Evolutionary conservation across 2,888 invertebrate species (phyloP).

Genomic region (Spodoptera littoralis): DNA sequence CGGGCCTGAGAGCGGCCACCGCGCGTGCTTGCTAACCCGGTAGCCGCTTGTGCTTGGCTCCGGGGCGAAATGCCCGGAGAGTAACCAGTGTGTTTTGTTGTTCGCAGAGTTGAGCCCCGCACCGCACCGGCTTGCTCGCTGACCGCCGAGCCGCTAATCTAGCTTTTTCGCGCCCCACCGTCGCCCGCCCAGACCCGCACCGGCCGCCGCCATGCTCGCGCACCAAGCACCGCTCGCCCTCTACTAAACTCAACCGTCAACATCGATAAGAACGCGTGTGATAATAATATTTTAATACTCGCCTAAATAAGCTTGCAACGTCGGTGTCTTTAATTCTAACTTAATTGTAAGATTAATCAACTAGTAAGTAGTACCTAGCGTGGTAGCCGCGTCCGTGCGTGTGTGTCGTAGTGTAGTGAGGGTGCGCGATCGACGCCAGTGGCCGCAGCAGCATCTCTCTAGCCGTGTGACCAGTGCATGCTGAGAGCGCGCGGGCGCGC

Average conservation of each 20-base stretch:
- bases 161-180: constrained; percentile 88
- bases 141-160: constrained; percentile 89
- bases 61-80: constrained; percentile 85
- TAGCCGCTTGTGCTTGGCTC: constrained; percentile 88
- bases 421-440: constrained; percentile 70
- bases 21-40: constrained; percentile 87
- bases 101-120: constrained; percentile 89
- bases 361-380: constrained; percentile 71
- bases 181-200: constrained; percentile 83
- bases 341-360: constrained; percentile 84
- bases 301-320: constrained; percentile 88
- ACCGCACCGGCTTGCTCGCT: constrained; percentile 88
- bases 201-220: constrained; percentile 86
- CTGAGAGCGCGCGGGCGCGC: constrained; percentile 83
- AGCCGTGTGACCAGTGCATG: constrained; percentile 78
- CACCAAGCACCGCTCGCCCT: constrained; percentile 87
- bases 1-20: constrained; percentile 76
- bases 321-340: constrained; percentile 88
- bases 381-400: constrained; percentile 70
- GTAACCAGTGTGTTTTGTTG: constrained; percentile 89
- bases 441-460: constrained; percentile 61
- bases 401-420: constrained; percentile 79
- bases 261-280: constrained; percentile 88
- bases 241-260: constrained; percentile 87
- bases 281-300: constrained; percentile 86